These are phyloP conservation scores for Eupithecia subumbrata DNA, from an alignment of 2,888 invertebrate species.

Conservation along the genomic window DNA sequence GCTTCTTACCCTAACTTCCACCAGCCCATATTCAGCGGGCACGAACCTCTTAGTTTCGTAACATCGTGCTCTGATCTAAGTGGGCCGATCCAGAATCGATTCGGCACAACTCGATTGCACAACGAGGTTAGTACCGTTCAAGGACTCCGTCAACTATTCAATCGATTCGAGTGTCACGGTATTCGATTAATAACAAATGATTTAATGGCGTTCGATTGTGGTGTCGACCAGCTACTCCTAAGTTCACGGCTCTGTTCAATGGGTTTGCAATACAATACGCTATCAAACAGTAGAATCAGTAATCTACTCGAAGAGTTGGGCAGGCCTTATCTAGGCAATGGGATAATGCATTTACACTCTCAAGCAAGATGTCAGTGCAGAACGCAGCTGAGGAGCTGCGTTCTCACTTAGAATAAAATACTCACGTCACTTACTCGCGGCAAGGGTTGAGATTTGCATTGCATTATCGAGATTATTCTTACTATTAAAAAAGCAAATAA, in stretches of 20 bases:
- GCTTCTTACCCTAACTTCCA: neutral
- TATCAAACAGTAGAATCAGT: conserved; percentile 13
- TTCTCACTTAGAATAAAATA: neutral
- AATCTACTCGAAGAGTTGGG: neutral
- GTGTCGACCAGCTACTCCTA: conserved; percentile 55
- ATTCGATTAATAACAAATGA: conserved; percentile 64
- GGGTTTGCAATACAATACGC: conserved; percentile 40
- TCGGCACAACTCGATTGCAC: conserved; percentile 70
- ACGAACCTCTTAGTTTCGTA: conserved; percentile 55
- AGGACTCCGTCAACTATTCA: conserved; percentile 66
- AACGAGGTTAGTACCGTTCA: conserved; percentile 74
- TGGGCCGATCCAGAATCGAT: conserved; percentile 68
- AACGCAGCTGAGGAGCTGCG: no score
- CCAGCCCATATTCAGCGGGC: neutral
- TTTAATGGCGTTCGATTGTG: conserved; percentile 64
- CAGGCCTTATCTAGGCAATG: neutral
- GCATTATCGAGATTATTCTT: neutral
- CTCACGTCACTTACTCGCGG: neutral
- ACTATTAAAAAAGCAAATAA: neutral
- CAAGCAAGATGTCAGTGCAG: neutral
- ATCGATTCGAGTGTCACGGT: conserved; percentile 62
- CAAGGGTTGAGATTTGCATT: neutral
- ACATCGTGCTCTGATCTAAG: conserved; percentile 58
- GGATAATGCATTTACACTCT: neutral
- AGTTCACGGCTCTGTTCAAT: conserved; percentile 63